Evolutionary conservation across 2,113 vertebrate species (phyloP).

Genomic region (Microcebus tavaratra): DNA sequence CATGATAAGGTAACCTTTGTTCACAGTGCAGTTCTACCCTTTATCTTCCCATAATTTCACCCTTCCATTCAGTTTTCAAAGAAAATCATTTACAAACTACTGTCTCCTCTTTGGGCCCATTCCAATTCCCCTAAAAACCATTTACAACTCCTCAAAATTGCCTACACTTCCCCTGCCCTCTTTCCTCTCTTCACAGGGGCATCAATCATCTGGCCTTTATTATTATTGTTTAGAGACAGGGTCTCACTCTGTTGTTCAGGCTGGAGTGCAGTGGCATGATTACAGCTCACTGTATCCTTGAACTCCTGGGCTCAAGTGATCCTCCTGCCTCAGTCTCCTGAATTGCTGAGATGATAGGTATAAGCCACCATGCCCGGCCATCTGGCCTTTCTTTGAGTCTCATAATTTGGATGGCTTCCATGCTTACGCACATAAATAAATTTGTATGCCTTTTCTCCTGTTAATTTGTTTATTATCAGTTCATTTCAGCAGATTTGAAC

Average conservation of each 20-base stretch:
- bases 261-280: too few species aligned
- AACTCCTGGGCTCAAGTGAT: too few species aligned
- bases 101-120: not conserved
- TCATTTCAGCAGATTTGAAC: not conserved
- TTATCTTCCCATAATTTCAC: not conserved
- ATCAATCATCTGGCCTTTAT: not conserved
- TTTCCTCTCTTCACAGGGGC: not conserved
- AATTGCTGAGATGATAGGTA: too few species aligned
- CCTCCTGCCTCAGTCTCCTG: too few species aligned
- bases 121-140: not conserved
- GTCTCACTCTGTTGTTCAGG: too few species aligned
- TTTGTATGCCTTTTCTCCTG: not conserved
- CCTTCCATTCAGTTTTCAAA: not conserved
- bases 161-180: not conserved
- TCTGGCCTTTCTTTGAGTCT: not conserved
- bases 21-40: not conserved
- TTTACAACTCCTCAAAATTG: not conserved
- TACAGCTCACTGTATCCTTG: too few species aligned
- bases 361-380: too few species aligned
- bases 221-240: too few species aligned
- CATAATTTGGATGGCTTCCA: not conserved
- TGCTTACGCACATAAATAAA: not conserved
- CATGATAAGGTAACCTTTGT: not conserved
- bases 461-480: not conserved
- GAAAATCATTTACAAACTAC: not conserved